Evolutionary conservation across 1,140 invertebrate species (phyloP).

Genomic region (Leptinotarsa lineolata): DNA sequence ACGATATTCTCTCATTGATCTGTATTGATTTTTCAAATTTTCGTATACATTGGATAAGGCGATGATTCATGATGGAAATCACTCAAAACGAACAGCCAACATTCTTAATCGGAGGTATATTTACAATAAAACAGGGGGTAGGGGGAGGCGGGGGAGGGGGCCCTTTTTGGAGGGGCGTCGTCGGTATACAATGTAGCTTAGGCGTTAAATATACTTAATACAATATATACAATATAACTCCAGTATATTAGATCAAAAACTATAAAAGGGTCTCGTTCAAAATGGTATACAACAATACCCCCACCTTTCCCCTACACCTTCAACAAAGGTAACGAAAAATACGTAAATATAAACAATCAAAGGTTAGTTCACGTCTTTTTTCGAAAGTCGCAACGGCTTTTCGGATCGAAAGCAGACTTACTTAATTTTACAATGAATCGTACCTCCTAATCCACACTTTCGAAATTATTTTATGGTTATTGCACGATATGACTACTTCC

Average conservation of each 20-base stretch:
- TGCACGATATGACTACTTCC: constrained; percentile 8
- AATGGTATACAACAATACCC: constrained; percentile 46
- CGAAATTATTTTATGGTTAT: constrained; percentile 8
- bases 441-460: background rate
- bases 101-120: constrained; percentile 54
- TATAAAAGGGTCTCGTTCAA: constrained; percentile 46
- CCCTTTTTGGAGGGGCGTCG: constrained; percentile 32
- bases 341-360: constrained; percentile 32
- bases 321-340: constrained; percentile 50
- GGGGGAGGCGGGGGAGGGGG: constrained; percentile 13
- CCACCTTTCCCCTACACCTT: constrained; percentile 36
- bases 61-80: constrained; percentile 58
- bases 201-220: constrained; percentile 47
- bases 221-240: constrained; percentile 48
- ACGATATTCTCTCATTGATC: constrained; percentile 56
- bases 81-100: constrained; percentile 59
- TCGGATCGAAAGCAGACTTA: background rate
- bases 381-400: background rate
- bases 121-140: constrained; percentile 44
- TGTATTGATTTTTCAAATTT: constrained; percentile 55
- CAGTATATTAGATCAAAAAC: constrained; percentile 50
- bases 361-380: constrained; percentile 10
- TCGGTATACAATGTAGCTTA: constrained; percentile 45
- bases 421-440: background rate
- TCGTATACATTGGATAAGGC: constrained; percentile 59